These are phyloP conservation scores for Drosophila tropicalis DNA, from an alignment of 1,140 invertebrate species.

Conservation along the genomic window DNA sequence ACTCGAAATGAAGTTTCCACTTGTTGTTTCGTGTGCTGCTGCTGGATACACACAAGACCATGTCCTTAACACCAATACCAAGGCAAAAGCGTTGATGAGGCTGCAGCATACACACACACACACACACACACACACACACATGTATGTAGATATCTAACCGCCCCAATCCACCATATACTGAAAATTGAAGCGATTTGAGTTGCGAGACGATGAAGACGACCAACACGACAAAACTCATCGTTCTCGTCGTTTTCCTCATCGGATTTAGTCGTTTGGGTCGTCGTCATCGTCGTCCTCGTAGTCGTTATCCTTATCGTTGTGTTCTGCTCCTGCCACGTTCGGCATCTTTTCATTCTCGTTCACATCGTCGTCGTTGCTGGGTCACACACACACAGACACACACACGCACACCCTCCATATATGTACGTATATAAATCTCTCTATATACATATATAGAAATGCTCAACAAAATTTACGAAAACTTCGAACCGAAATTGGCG, in stretches of 20 bases:
- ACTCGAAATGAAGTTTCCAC: constrained; percentile 63
- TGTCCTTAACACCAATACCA: constrained; percentile 67
- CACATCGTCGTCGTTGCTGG: constrained; percentile 73
- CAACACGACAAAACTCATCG: not conserved
- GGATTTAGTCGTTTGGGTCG: constrained; percentile 4
- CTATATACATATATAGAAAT: not conserved
- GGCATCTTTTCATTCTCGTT: constrained; percentile 56
- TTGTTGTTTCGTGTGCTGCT: constrained; percentile 61
- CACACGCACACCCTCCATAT: constrained; percentile 29
- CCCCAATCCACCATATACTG: constrained; percentile 10
- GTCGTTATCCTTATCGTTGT: constrained; percentile 4
- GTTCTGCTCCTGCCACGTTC: not conserved
- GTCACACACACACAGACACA: constrained; percentile 48
- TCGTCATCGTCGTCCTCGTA: not conserved
- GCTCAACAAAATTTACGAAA: constrained; percentile 5
- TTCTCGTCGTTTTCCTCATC: not conserved
- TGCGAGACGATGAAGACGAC: constrained; percentile 4
- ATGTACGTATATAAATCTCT: not conserved
- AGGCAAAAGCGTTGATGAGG: constrained; percentile 44
- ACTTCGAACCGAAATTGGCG: constrained; percentile 36
- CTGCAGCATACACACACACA: constrained; percentile 32
- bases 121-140: constrained; percentile 11
- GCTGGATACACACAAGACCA: constrained; percentile 48
- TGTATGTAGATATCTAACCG: constrained; percentile 1
- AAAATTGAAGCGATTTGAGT: constrained; percentile 59